These are phyloP conservation scores for Elaeidobius kamerunicus DNA, from an alignment of 2,888 invertebrate genomes.

Conservation along the genomic window DNA sequence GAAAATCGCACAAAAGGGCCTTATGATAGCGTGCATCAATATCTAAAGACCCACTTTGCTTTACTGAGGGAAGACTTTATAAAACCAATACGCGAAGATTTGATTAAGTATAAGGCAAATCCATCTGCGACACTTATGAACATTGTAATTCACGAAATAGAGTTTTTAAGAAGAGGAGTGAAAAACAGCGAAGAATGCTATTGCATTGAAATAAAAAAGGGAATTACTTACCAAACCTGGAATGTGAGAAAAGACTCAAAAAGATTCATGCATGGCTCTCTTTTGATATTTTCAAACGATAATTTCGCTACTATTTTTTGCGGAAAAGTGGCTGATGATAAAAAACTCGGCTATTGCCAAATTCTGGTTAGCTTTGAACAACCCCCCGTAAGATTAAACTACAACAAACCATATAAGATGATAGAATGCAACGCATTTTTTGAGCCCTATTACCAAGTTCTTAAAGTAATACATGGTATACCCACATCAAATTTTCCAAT, in stretches of 20 bases:
- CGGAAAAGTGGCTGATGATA: conserved; percentile 63
- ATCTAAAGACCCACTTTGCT: conserved; percentile 72
- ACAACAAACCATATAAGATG: conserved; percentile 52
- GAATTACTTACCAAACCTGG: conserved; percentile 45
- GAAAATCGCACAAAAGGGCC: conserved; percentile 60
- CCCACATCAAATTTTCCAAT: conserved; percentile 61
- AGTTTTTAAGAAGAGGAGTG: conserved; percentile 24
- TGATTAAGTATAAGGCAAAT: conserved; percentile 43
- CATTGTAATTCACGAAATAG: conserved; percentile 20
- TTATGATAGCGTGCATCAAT: conserved; percentile 65
- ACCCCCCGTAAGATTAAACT: conserved; percentile 10
- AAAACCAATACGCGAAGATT: conserved; percentile 66
- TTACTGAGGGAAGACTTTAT: conserved; percentile 78
- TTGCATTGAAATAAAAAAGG: conserved; percentile 34
- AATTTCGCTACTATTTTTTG: conserved; percentile 67
- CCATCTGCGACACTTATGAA: conserved; percentile 21
- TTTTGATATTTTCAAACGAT: conserved; percentile 69
- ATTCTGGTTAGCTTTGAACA: conserved; percentile 47
- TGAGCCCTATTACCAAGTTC: conserved; percentile 64
- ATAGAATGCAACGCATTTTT: conserved; percentile 77
- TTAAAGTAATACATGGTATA: conserved; percentile 64
- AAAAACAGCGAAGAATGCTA: conserved; percentile 32
- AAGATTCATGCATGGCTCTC: conserved; percentile 67
- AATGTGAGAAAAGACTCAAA: conserved; percentile 50
- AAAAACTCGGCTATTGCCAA: conserved; percentile 55